Evolutionary conservation across 2,797 vertebrate species (phyloP).

Genomic region (Scyliorhinus canicula): DNA sequence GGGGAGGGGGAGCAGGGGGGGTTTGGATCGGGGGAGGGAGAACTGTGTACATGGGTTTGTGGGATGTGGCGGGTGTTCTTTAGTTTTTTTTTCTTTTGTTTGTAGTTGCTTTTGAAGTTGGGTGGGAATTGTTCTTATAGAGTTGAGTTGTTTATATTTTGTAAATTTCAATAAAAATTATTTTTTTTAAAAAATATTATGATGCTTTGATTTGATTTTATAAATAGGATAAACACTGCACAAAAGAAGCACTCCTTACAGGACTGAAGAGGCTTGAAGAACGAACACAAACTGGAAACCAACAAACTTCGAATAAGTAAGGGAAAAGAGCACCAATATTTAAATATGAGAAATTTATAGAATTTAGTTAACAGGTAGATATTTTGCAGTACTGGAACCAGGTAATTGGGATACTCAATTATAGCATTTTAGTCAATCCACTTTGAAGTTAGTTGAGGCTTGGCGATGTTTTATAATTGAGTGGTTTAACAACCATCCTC

Average conservation of each 20-base stretch:
- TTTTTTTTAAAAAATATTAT: too few relatives aligned
- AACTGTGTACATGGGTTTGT: too few relatives aligned
- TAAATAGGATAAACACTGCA: conserved; percentile 95
- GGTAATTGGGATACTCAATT: conserved; percentile 2
- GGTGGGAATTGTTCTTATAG: too few relatives aligned
- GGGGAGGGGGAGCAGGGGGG: too few relatives aligned
- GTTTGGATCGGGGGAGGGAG: too few relatives aligned
- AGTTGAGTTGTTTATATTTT: too few relatives aligned
- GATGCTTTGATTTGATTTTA: conserved; percentile 36
- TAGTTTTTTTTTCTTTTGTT: too few relatives aligned
- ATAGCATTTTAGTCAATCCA: not conserved
- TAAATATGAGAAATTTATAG: not conserved
- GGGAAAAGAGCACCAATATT: conserved; percentile 42
- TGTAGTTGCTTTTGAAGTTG: too few relatives aligned
- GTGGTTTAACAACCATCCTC: not conserved
- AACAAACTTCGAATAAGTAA: conserved; percentile 85
- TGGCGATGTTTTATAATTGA: not conserved
- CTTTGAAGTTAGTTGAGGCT: not conserved
- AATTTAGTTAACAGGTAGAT: not conserved
- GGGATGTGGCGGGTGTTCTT: too few relatives aligned
- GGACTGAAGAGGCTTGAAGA: conserved; percentile 86
- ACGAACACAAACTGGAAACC: conserved; percentile 80
- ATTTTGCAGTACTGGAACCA: not conserved
- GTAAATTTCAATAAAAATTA: too few relatives aligned
- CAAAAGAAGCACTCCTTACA: conserved; percentile 89